Evolutionary conservation across 2,113 vertebrate genomes (phyloP), one percentile per base, ranked within the genome.

Genomic region (Poicephalus gulielmi): DNA sequence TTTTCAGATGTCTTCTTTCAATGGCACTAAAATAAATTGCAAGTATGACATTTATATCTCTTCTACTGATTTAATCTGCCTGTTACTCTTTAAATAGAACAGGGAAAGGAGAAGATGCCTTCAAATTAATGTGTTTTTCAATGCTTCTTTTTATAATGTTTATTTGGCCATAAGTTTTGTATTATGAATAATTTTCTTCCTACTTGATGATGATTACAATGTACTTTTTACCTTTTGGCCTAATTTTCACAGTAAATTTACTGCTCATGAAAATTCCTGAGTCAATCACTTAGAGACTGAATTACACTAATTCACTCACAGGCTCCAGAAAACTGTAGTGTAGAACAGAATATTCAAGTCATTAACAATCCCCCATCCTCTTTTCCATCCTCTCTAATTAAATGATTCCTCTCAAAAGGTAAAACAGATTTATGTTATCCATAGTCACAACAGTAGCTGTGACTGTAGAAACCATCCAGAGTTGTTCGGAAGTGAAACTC

Each of bases 21-120:
- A 88, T 47, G 88, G 20, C 49, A 94, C n/a, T 83, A 53, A 86
- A 95, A 93, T 83, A 95, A 96, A 95, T 90, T 93, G 68, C 49
- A 80, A 86, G 49, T 74, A 83, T 96, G 96, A 94, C 92, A 92
- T 95, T 95, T 94, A 83, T 88, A 70, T 88, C 71, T 92, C 59
- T 90, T 68, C 71, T 83, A 83, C 85, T 64, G 85, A 86, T 95
- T 93, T 92, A 96, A 95, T 96, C 75, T 95, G 49, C 39, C 23
- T 50, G 10, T 83, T 77, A 59, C 16, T 74, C 52, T 93, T 89
- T 81, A 57, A 95, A 90, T 63, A 92, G 28, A 90, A 73, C 9
- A 70, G 23, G 13, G 31, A 82, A 79, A 12, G 24, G 13, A 23
- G 25, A 94, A 86, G 9, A 5, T 79, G 25, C 12, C n/a, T 27